Conservation (phyloP, 2,888 invertebrate genomes). For the Caenorhabditis afra region DNA sequence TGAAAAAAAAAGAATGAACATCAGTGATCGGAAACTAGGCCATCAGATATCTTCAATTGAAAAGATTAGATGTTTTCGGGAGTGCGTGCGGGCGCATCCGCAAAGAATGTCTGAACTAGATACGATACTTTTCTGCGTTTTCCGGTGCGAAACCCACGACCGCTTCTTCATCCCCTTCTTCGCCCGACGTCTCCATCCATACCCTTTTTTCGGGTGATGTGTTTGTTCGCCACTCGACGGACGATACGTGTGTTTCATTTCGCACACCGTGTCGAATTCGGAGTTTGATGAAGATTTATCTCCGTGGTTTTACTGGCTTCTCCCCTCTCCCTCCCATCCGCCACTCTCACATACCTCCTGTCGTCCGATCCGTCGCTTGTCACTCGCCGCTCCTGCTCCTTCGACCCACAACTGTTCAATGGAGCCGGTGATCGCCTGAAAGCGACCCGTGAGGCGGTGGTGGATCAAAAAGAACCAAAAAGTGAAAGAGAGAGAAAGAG, state of each 20-base stretch:
- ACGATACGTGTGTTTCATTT: too few relatives aligned
- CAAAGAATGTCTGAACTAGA: constrained; percentile 33
- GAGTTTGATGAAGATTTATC: constrained; percentile 56
- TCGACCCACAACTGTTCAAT: constrained; percentile 59
- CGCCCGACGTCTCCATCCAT: too few relatives aligned
- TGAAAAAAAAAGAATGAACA: constrained; percentile 18
- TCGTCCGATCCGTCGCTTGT: constrained; percentile 54
- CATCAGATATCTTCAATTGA: constrained; percentile 28
- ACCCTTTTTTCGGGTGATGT: constrained; percentile 20
- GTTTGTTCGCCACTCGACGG: neutral
- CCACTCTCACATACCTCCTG: constrained; percentile 52
- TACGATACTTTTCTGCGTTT: constrained; percentile 26
- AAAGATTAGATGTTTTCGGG: constrained; percentile 19
- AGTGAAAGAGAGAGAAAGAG: neutral
- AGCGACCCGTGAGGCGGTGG: neutral
- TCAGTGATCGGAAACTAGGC: constrained; percentile 25
- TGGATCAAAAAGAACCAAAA: neutral
- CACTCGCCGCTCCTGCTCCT: constrained; percentile 39
- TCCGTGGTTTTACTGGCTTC: constrained; percentile 40
- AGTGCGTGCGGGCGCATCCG: constrained; percentile 4
- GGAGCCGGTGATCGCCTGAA: constrained; percentile 49
- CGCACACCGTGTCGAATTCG: constrained; percentile 43
- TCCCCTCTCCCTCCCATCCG: too few relatives aligned
- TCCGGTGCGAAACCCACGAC: constrained; percentile 17
- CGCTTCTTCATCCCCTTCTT: constrained; percentile 23